Conservation (phyloP, 2,113 vertebrate genomes). For the Pampusana beccarii region DNA sequence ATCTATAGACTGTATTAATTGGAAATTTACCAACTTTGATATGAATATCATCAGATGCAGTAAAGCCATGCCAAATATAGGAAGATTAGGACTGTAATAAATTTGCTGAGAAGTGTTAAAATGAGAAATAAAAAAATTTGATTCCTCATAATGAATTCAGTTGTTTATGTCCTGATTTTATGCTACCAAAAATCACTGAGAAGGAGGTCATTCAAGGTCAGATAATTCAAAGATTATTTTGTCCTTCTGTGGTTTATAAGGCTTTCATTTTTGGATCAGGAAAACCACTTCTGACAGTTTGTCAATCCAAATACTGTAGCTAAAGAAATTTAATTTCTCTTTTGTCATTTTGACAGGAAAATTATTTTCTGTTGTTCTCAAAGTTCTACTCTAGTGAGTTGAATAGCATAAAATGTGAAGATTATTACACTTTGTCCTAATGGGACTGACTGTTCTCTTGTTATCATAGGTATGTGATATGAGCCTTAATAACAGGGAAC, state of each 20-base stretch:
- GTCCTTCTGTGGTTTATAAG: not conserved
- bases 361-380: not conserved
- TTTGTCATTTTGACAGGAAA: not conserved
- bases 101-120: not conserved
- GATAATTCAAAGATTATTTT: not conserved
- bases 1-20: not conserved
- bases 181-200: not conserved
- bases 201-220: not conserved
- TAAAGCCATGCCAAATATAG: not conserved
- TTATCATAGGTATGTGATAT: not conserved
- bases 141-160: not conserved
- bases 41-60: not conserved
- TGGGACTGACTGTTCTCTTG: not conserved
- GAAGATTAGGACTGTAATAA: not conserved
- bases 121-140: not conserved
- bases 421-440: not conserved
- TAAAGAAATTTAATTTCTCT: not conserved
- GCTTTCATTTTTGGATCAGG: not conserved
- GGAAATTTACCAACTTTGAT: not conserved
- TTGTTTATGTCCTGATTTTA: not conserved
- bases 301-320: not conserved
- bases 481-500: not conserved
- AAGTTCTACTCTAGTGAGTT: not conserved
- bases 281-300: not conserved
- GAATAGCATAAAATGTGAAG: not conserved